Evolutionary conservation across 2,888 invertebrate species (phyloP).

Genomic region (Hyles lineata): DNA sequence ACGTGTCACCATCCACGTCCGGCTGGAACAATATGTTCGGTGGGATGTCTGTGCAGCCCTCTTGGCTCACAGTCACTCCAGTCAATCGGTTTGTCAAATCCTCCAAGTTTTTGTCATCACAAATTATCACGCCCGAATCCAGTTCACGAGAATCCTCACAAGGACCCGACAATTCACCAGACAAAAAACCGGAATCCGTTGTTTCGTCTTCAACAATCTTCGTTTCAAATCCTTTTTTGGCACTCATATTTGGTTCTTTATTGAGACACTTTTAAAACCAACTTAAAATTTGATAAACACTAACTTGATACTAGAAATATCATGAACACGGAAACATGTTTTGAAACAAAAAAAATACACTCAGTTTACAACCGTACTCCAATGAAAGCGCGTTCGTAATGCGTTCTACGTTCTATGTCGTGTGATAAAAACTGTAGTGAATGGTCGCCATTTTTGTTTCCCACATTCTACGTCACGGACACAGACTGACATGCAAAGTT

Average conservation of each 20-base stretch:
- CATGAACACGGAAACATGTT: conserved; percentile 59
- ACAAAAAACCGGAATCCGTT: conserved; percentile 73
- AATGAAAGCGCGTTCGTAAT: conserved; percentile 61
- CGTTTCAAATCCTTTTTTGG: conserved; percentile 66
- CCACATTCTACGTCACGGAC: conserved; percentile 30
- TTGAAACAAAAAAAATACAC: conserved; percentile 43
- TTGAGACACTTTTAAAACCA: conserved; percentile 13
- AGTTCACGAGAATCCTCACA: conserved; percentile 49
- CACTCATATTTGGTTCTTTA: conserved; percentile 67
- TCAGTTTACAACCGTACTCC: conserved; percentile 50
- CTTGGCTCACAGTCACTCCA: conserved; percentile 67
- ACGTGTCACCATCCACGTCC: conserved; percentile 95
- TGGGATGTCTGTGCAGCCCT: conserved; percentile 54
- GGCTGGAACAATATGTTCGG: conserved; percentile 89
- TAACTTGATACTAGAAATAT: conserved; percentile 40
- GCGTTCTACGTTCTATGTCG: conserved; percentile 44
- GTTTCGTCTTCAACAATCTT: conserved; percentile 67
- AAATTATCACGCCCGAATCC: conserved; percentile 41
- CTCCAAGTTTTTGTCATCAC: conserved; percentile 58
- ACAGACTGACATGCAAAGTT: no score
- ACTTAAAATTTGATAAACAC: conserved; percentile 31
- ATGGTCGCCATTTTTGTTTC: conserved; percentile 35
- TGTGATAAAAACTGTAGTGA: conserved; percentile 25
- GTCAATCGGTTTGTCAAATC: conserved; percentile 86
- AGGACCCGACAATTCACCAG: conserved; percentile 56